These are phyloP conservation scores for Nomada goodeniana DNA, from an alignment of 2,888 invertebrate genomes.

Conservation along the genomic window DNA sequence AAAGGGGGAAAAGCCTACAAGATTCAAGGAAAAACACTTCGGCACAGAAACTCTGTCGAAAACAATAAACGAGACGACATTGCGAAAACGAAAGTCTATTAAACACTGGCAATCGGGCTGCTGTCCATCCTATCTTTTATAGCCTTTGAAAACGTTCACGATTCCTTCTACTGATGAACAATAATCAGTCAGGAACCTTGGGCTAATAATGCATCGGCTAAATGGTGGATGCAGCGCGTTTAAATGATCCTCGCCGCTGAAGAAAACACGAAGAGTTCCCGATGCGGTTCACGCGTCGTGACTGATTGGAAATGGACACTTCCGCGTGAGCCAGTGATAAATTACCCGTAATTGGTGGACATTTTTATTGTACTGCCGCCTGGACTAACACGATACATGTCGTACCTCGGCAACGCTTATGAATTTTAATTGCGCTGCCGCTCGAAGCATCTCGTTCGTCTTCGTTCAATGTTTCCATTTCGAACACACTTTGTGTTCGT, in stretches of 20 bases:
- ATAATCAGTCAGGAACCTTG: slow-evolving; percentile 60
- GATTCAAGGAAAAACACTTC: background rate
- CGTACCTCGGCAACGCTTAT: slow-evolving; percentile 10
- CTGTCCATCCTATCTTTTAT: slow-evolving; percentile 56
- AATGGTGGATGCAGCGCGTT: slow-evolving; percentile 45
- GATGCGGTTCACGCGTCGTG: slow-evolving; percentile 13
- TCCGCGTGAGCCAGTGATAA: slow-evolving; percentile 42
- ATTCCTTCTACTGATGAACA: slow-evolving; percentile 55
- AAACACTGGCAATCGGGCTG: slow-evolving; percentile 39
- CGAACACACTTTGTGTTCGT: background rate
- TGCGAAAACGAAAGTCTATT: slow-evolving; percentile 22
- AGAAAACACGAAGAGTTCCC: slow-evolving; percentile 25
- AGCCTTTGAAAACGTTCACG: slow-evolving; percentile 54
- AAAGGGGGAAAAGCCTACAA: background rate
- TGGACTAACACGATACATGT: slow-evolving; percentile 9
- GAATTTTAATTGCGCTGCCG: slow-evolving; percentile 22
- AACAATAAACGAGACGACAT: background rate
- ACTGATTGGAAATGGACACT: slow-evolving; percentile 44
- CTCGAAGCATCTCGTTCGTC: background rate
- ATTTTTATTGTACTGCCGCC: slow-evolving; percentile 10
- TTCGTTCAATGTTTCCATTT: background rate
- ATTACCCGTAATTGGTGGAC: slow-evolving; percentile 49
- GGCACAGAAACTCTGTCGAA: background rate
- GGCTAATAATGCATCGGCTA: slow-evolving; percentile 55
- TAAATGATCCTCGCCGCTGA: slow-evolving; percentile 33